phyloP scores from a whole-genome alignment of 1,140 invertebrate genomes.

The Rhopalosiphum padi region DNA sequence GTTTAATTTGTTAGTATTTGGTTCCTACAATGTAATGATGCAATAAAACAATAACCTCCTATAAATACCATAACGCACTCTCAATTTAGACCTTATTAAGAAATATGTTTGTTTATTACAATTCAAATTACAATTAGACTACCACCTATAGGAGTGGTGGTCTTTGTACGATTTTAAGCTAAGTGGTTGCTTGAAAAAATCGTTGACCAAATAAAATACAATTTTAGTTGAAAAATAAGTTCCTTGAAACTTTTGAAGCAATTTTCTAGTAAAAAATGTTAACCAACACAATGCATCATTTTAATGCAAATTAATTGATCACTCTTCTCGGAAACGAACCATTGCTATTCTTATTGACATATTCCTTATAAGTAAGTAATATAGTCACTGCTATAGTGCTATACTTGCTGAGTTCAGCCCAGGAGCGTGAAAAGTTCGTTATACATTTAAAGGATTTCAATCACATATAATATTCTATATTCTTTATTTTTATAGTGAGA shows the following conservation, averaged over 20 bases:
- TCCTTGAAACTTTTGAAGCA: neutral
- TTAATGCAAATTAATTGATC: neutral
- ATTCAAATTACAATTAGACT: too few relatives aligned
- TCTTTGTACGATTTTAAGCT: too few relatives aligned
- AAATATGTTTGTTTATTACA: too few relatives aligned
- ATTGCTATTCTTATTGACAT: neutral
- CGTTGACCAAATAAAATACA: too few relatives aligned
- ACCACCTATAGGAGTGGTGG: too few relatives aligned
- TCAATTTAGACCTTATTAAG: too few relatives aligned
- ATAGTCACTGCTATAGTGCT: neutral
- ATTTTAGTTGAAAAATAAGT: neutral
- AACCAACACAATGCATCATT: neutral
- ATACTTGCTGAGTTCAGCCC: neutral
- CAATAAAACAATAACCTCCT: neutral
- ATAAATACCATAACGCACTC: neutral
- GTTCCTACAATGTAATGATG: neutral
- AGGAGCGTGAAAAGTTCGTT: neutral
- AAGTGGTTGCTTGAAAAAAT: too few relatives aligned
- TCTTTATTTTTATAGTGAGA: neutral
- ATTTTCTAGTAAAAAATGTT: neutral
- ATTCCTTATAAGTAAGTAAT: neutral
- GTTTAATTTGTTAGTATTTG: neutral
- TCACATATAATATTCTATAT: neutral
- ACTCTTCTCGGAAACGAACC: neutral
- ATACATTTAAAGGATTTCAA: neutral